phyloP scores from a whole-genome alignment of 2,113 vertebrate species.

The Malurus cyaneus region DNA sequence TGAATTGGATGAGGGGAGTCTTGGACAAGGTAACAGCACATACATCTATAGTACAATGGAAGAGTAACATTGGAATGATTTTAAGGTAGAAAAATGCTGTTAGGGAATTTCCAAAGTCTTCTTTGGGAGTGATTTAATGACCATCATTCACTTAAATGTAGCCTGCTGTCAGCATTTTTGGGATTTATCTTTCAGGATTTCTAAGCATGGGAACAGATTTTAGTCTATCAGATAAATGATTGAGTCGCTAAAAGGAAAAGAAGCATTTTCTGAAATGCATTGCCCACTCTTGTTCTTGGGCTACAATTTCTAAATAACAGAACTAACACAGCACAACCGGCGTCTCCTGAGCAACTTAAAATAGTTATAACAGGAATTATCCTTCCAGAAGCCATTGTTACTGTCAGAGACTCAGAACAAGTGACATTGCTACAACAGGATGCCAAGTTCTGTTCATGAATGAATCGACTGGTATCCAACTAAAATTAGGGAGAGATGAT shows the following conservation, averaged over 20 bases:
- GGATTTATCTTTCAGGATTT: neutral
- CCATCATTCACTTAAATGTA: neutral
- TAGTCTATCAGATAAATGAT: neutral
- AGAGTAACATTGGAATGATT: neutral
- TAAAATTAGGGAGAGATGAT: neutral
- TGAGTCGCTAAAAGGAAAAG: neutral
- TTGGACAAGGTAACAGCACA: neutral
- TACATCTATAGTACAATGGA: neutral
- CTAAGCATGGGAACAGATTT: neutral
- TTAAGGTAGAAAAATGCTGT: neutral
- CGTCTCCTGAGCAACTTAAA: neutral
- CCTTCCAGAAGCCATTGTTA: neutral
- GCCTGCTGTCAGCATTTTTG: neutral
- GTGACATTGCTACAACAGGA: neutral
- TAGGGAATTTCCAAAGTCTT: neutral
- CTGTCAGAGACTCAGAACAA: neutral
- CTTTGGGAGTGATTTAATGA: neutral
- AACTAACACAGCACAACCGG: neutral
- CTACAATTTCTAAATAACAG: neutral
- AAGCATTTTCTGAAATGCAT: neutral
- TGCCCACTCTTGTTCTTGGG: neutral
- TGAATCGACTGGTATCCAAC: neutral
- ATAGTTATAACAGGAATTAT: neutral
- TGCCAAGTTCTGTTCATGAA: neutral
- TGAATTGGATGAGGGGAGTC: neutral